Evolutionary conservation across 2,888 invertebrate species (phyloP).

Genomic region (Caenorhabditis sp.): DNA sequence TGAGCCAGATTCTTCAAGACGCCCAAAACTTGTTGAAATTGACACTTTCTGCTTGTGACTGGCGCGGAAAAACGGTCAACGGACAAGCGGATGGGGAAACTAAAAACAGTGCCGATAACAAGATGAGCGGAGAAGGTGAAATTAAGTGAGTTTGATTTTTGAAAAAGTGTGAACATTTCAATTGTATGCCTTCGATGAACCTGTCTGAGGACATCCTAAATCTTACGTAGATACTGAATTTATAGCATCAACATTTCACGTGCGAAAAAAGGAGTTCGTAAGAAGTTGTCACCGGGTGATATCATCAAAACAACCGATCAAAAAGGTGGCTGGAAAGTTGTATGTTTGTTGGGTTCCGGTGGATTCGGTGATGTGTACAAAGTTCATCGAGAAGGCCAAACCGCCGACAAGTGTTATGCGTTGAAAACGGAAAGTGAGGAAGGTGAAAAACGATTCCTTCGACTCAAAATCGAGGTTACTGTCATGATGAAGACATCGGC

Average conservation of each 20-base stretch:
- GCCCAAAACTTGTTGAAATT: neutral
- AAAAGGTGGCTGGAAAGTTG: slow-evolving; percentile 34
- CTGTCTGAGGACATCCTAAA: slow-evolving; percentile 39
- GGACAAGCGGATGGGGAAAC: slow-evolving; percentile 6
- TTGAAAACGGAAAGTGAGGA: slow-evolving; percentile 47
- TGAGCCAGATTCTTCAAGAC: neutral
- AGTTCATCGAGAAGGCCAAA: slow-evolving; percentile 26
- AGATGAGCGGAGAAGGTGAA: neutral
- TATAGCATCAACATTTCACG: neutral
- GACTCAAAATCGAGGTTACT: slow-evolving; percentile 48
- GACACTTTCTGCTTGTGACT: neutral
- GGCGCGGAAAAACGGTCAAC: slow-evolving; percentile 5
- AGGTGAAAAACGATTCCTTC: slow-evolving; percentile 40
- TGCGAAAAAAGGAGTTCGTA: slow-evolving; percentile 6
- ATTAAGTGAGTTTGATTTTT: slow-evolving; percentile 4
- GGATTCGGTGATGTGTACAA: slow-evolving; percentile 54
- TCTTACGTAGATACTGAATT: no score
- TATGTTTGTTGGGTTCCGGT: slow-evolving; percentile 41
- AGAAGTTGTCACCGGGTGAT: slow-evolving; percentile 31
- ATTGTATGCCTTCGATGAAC: no score
- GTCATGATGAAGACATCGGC: slow-evolving; percentile 42
- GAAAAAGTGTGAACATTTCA: no score
- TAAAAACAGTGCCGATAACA: slow-evolving; percentile 3
- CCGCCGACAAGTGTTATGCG: slow-evolving; percentile 33
- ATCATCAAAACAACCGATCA: slow-evolving; percentile 5